Evolutionary conservation across 2,888 invertebrate species (phyloP), one percentile per base, ranked within the genome.

Genomic region (Patella depressa): DNA sequence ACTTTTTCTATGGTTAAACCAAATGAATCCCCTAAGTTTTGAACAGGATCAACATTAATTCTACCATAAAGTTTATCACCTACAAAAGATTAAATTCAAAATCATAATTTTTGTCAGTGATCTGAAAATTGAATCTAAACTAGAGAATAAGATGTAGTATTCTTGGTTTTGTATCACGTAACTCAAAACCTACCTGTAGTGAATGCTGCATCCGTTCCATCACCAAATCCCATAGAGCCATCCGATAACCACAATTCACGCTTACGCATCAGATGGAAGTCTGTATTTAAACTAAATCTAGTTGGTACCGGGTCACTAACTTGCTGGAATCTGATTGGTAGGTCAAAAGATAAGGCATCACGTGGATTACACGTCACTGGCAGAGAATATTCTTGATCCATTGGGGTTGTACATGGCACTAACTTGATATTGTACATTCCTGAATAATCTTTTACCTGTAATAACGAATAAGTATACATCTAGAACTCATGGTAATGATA

Each of bases 321-420:
- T 83, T 91, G 92, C 82, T 92, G 91, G 81, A 91, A 90, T 76
- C 90, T 85, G 79, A 91, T 87, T 72, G 89, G 88, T 55, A 92
- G 87, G 77, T 89, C 89, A 83, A 92, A 92, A 82, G 85, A 84
- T 70, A 91, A 81, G 24, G 88, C 88, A 9, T 88, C 84, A 53
- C 86, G 82, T 11, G 91, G 91, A 71, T 86, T 86, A 81, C 92
- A 92, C 54, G 79, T 82, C 19, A 86, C 78, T 19, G 89, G 88
- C 3, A 82, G 73, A 2, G 86, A 80, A 83, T 87, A 91, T 53
- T 81, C 81, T 75, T 88, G 86, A 74, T 85, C 88, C 57, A 86
- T 78, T 0, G 87, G 76, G 2, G 87, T 88, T 2, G 87, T 86
- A 78, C 92, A 92, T 2, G 92, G 91, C 14, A 92, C 81, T 76